Evolutionary conservation across 2,113 vertebrate species (phyloP).

Genomic region (Vulpes vulpes): DNA sequence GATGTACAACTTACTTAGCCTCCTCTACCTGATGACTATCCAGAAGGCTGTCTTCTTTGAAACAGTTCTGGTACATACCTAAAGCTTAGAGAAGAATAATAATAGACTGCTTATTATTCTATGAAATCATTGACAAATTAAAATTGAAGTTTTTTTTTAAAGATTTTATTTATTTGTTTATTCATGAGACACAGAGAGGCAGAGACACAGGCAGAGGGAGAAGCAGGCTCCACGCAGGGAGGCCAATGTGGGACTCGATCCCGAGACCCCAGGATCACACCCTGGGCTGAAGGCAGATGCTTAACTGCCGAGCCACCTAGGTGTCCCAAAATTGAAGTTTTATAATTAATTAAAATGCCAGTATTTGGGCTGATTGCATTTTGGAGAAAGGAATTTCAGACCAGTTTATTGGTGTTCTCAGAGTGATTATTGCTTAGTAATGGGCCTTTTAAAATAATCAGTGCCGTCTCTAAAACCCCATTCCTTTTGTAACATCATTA

Average conservation of each 20-base stretch:
- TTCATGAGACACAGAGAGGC: too few species aligned
- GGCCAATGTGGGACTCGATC: too few species aligned
- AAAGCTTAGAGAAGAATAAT: not conserved
- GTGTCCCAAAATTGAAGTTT: not conserved
- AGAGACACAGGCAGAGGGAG: too few species aligned
- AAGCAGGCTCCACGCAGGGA: too few species aligned
- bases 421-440: slow-evolving; percentile 47
- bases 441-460: slow-evolving; percentile 48
- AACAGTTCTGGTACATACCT: not conserved
- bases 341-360: not conserved
- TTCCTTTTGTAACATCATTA: not conserved
- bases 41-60: not conserved
- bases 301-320: too few species aligned
- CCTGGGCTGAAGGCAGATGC: too few species aligned
- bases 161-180: too few species aligned
- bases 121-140: not conserved
- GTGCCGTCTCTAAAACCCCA: not conserved
- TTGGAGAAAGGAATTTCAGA: slow-evolving; percentile 5
- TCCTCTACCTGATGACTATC: not conserved
- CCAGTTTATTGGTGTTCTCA: slow-evolving; percentile 22
- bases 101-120: not conserved
- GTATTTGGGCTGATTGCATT: slow-evolving; percentile 1
- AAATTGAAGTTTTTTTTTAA: not conserved
- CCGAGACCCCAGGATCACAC: too few species aligned
- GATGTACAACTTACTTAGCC: not conserved